phyloP scores from a whole-genome alignment of 2,113 vertebrate species.

The Oophaga pumilio region DNA sequence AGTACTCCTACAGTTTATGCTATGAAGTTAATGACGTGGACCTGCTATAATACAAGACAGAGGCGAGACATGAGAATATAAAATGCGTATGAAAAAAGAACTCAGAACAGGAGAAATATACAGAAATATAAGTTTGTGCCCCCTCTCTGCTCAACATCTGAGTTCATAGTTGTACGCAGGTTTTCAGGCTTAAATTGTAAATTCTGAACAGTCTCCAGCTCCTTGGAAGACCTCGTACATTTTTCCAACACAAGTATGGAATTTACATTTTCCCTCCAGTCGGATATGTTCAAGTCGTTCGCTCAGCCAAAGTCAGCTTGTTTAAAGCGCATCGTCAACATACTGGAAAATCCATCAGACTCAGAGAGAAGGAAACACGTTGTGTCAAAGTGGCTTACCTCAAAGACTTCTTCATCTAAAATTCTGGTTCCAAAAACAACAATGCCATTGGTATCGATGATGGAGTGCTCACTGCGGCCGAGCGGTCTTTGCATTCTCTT shows the following conservation, averaged over 20 bases:
- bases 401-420: slow-evolving; percentile 96
- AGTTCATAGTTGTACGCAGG: background rate
- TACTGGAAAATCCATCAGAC: slow-evolving; percentile 10
- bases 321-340: slow-evolving; percentile 39
- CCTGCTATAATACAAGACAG: background rate
- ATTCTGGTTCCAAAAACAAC: slow-evolving; percentile 96
- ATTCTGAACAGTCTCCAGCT: background rate
- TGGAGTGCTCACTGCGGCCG: slow-evolving; percentile 81
- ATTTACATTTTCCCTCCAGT: slow-evolving; percentile 25
- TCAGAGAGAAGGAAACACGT: slow-evolving; percentile 14
- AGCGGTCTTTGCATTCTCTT: slow-evolving; percentile 86
- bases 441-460: slow-evolving; percentile 93
- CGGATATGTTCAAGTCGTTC: slow-evolving; percentile 18
- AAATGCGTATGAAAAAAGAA: background rate
- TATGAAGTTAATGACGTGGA: background rate
- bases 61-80: background rate
- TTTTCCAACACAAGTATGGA: slow-evolving; percentile 27
- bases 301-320: slow-evolving; percentile 40
- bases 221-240: slow-evolving; percentile 27
- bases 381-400: slow-evolving; percentile 75
- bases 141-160: background rate
- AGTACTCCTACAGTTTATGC: background rate
- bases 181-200: background rate
- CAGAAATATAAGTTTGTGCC: background rate
- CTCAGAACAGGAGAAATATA: background rate